Base-by-base conservation (phyloP, 1,140 invertebrate genomes). In the Argopecten irradians region DNA sequence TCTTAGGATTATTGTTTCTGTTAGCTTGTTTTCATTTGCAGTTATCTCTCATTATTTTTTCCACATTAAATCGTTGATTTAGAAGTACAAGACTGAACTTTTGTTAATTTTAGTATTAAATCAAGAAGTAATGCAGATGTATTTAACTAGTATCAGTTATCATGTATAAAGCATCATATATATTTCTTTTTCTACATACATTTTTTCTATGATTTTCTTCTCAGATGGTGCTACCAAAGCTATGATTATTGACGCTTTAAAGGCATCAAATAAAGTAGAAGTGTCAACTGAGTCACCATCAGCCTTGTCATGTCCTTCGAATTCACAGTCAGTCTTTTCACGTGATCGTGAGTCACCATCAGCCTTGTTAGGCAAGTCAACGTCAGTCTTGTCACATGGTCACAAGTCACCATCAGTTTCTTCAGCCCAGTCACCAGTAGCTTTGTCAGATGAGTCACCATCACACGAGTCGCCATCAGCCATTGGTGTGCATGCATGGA, bases 401-500 rank as follows among this genome's bases (percentile, higher is more conserved):
- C 22, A 34, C 83, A 33, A 1, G n/a, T 3, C 34, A 8, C n/a
- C n/a, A 0, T 34, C 34, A 86, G 32, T 28, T 33, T 0, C 9
- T 41, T 86, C 36, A 41, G 34, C 7, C 39, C 7, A 41, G 39
- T 41, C 39, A 41, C 22, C n/a, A 39, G 3, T 39, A 28, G 35
- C 36, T 28, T 35, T 33, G 41, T 35, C 85, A 86, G 28, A 28
- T 43, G 36, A 35, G 85, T 43, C 36, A 33, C 32, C 36, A 7
- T 35, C n/a, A 86, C 19, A 86, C n/a, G n/a, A n/a, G 14, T 32
- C 39, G 1, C 16, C 36, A 35, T 8, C 83, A 33, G 36, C 33
- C 36, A 28, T 28, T 39, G 36, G 16, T 36, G 82, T 82, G 16
- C 71, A 87, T 39, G 0, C 36, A 82, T 87, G 86, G 86, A 87